Conservation (phyloP, 2,797 vertebrate species). For the Morelia viridis region DNA sequence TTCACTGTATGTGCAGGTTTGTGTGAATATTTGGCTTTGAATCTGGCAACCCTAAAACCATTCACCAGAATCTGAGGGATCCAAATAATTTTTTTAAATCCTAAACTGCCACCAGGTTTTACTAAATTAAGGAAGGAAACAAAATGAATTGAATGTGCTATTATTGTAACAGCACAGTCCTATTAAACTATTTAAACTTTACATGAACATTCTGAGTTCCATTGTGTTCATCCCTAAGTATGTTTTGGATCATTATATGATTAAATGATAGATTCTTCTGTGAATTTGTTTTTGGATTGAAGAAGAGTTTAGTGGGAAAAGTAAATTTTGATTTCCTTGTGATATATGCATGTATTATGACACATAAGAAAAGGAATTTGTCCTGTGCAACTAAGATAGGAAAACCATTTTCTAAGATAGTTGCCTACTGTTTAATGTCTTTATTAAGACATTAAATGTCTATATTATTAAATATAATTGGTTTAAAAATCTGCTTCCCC, state of each 20-base stretch:
- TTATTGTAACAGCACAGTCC: too few species aligned
- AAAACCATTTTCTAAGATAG: too few species aligned
- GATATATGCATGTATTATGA: background rate
- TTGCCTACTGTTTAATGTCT: background rate
- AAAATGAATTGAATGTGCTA: too few species aligned
- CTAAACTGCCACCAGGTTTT: too few species aligned
- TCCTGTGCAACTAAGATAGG: too few species aligned
- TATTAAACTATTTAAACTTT: too few species aligned
- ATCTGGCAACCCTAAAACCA: too few species aligned
- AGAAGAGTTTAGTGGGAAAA: background rate
- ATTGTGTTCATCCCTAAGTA: background rate
- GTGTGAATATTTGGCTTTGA: too few species aligned
- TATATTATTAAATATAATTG: background rate
- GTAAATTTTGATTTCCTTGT: background rate
- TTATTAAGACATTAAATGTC: background rate
- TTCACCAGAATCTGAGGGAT: too few species aligned
- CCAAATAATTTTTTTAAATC: too few species aligned
- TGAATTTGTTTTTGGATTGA: background rate
- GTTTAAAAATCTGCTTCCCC: background rate
- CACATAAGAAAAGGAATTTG: background rate
- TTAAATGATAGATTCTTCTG: background rate
- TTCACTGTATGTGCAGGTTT: background rate
- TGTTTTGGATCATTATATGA: background rate
- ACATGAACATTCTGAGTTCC: background rate
- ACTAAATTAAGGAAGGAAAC: too few species aligned